Conservation (phyloP, 2,888 invertebrate species). For the Pristionchus japonicus region DNA sequence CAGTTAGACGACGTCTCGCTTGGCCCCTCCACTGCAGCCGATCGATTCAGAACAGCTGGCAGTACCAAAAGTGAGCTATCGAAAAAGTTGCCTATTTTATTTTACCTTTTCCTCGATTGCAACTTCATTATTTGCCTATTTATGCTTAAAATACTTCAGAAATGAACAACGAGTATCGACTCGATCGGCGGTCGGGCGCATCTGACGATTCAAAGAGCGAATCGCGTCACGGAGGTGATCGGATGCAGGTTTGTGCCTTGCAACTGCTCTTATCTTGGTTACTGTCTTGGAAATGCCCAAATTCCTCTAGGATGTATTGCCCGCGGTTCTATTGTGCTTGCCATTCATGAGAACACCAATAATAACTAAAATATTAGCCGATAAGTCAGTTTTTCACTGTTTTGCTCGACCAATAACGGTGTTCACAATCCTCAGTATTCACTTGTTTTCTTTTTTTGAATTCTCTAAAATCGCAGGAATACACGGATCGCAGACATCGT, state of each 20-base stretch:
- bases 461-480: not conserved
- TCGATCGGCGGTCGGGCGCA: not conserved
- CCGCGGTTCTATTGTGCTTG: no score
- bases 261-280: not conserved
- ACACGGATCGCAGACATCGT: not conserved
- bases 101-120: not conserved
- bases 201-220: not conserved
- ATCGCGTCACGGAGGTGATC: not conserved
- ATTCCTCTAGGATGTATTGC: no score
- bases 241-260: not conserved
- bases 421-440: no score
- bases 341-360: no score
- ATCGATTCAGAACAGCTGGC: slow-evolving; percentile 9
- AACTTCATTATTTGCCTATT: no score
- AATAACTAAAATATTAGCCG: no score
- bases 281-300: not conserved
- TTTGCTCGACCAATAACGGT: no score
- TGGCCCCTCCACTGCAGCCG: slow-evolving; percentile 29
- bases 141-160: not conserved
- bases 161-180: not conserved
- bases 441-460: no score
- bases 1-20: slow-evolving; percentile 35
- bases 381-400: no score
- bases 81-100: not conserved
- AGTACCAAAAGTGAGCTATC: not conserved